Conservation (phyloP, 1,140 invertebrate genomes). For the Tyrophagus putrescentiae region DNA sequence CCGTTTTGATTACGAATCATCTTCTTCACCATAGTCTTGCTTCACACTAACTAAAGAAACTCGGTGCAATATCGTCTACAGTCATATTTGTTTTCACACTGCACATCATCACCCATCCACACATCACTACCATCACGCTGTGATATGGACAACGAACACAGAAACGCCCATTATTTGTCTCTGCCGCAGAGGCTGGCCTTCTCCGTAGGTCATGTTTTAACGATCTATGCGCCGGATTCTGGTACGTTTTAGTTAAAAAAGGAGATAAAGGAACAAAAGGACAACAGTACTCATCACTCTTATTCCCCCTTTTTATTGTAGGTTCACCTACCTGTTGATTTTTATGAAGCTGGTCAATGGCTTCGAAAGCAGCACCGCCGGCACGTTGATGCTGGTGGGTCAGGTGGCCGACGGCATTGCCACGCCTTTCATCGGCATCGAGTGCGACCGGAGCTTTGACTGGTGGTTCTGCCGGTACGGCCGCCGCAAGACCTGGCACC, state of each 20-base stretch:
- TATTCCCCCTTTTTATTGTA: conserved; percentile 66
- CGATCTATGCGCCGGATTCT: conserved; percentile 86
- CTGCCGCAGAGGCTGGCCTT: conserved; percentile 39
- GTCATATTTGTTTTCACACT: no score
- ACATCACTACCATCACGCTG: background rate
- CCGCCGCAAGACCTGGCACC: conserved; percentile 76
- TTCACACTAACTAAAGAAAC: no score
- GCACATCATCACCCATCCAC: no score
- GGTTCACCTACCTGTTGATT: conserved; percentile 91
- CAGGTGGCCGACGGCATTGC: conserved; percentile 75
- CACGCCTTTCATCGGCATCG: conserved; percentile 73
- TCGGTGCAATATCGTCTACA: no score
- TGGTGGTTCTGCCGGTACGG: conserved; percentile 53
- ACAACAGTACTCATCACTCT: conserved; percentile 61
- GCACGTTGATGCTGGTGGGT: conserved; percentile 61
- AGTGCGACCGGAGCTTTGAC: conserved; percentile 55
- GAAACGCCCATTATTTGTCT: conserved; percentile 22
- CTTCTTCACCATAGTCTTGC: no score
- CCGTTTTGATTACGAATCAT: no score
- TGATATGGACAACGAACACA: conserved; percentile 9
- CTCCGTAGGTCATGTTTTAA: conserved; percentile 76
- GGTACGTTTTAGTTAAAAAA: no score
- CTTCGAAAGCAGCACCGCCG: conserved; percentile 57
- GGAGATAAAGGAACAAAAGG: no score
- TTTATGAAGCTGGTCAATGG: conserved; percentile 30